phyloP scores from a whole-genome alignment of 92 coral and sea anemone genomes.

The Bergia puertoricense region DNA sequence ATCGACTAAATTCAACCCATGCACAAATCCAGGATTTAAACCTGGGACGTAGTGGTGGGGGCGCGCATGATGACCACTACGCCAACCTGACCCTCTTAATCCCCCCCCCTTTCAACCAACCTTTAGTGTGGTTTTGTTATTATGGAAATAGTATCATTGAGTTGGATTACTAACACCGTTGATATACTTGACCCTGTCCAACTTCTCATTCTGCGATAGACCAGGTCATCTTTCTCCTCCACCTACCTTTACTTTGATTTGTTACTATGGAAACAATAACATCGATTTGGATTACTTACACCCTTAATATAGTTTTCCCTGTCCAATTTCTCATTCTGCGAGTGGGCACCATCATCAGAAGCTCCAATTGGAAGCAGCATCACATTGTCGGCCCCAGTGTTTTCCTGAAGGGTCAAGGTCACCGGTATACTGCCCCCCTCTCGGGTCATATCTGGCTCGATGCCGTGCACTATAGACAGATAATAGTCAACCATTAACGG shows the following conservation, averaged over 20 bases:
- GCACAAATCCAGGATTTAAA: too few relatives aligned
- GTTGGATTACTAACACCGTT: too few relatives aligned
- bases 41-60: too few relatives aligned
- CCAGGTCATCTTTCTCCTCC: neutral
- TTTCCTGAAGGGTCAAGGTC: conserved; percentile 85
- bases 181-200: too few relatives aligned
- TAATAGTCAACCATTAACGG: neutral
- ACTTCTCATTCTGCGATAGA: too few relatives aligned
- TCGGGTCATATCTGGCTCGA: conserved; percentile 95
- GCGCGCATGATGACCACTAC: too few relatives aligned
- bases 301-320: conserved; percentile 87
- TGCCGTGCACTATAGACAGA: conserved; percentile 60
- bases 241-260: too few relatives aligned
- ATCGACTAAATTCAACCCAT: too few relatives aligned
- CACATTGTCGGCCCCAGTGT: conserved; percentile 84
- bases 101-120: too few relatives aligned
- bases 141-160: too few relatives aligned
- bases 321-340: conserved; percentile 96
- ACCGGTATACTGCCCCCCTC: conserved; percentile 99
- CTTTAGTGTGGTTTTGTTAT: too few relatives aligned
- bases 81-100: too few relatives aligned
- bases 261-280: neutral
- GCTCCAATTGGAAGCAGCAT: conserved; percentile 89
- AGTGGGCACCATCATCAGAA: conserved; percentile 98
- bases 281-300: conserved; percentile 55